These are phyloP conservation scores for Tipula lateralis DNA, from an alignment of 2,888 invertebrate species.

Conservation along the genomic window DNA sequence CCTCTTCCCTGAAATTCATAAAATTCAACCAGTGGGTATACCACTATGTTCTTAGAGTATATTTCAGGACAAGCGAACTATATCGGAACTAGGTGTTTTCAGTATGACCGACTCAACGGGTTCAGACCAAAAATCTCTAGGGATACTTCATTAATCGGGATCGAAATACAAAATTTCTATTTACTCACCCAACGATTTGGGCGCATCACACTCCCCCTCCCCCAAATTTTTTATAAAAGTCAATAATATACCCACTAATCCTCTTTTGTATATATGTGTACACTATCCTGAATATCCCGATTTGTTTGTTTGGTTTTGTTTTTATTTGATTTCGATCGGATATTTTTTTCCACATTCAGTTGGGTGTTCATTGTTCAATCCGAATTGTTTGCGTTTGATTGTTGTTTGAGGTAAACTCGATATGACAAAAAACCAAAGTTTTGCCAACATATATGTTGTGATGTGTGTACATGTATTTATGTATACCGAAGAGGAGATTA, in stretches of 20 bases:
- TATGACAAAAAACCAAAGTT: slow-evolving; percentile 14
- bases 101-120: too few relatives aligned
- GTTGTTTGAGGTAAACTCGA: slow-evolving; percentile 11
- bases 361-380: neutral
- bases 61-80: too few relatives aligned
- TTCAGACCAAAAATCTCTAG: too few relatives aligned
- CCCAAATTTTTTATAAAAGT: neutral
- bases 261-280: neutral
- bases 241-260: neutral
- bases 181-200: too few relatives aligned
- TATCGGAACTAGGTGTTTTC: too few relatives aligned
- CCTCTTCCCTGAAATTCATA: too few relatives aligned
- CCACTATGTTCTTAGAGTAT: too few relatives aligned
- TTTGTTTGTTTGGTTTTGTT: neutral
- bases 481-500: neutral
- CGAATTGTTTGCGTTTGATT: neutral
- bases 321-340: slow-evolving; percentile 11
- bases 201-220: neutral
- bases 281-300: neutral
- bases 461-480: neutral
- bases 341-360: neutral
- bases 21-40: too few relatives aligned
- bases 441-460: neutral
- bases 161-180: too few relatives aligned
- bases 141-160: too few relatives aligned